Conservation (phyloP, 2,797 vertebrate species). For the Hippoglossus hippoglossus region DNA sequence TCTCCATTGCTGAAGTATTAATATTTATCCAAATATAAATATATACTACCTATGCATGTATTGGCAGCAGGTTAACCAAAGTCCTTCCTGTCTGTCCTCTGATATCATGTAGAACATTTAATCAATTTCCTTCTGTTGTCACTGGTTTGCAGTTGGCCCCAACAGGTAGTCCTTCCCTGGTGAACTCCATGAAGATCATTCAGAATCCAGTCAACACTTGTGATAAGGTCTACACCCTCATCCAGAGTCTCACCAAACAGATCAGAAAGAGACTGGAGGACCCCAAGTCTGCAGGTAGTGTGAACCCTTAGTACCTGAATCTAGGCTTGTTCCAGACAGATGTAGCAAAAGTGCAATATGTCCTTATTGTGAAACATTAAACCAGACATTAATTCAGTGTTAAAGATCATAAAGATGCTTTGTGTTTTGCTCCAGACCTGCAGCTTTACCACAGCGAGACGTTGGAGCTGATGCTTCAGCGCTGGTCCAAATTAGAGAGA, state of each 20-base stretch:
- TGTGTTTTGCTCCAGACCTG: constrained; percentile 83
- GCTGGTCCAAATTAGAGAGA: constrained; percentile 95
- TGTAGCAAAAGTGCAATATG: background rate
- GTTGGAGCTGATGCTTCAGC: constrained; percentile 95
- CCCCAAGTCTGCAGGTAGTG: constrained; percentile 92
- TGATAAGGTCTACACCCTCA: constrained; percentile 90
- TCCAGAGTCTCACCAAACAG: constrained; percentile 95
- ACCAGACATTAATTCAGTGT: background rate
- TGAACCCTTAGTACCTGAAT: background rate
- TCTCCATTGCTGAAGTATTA: background rate
- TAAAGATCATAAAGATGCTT: background rate
- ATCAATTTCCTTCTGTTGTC: background rate
- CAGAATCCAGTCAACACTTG: constrained; percentile 93
- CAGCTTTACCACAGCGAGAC: constrained; percentile 97
- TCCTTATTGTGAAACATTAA: background rate
- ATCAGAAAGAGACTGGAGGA: constrained; percentile 92
- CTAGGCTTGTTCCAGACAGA: background rate
- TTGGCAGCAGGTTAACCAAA: background rate
- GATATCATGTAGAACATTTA: background rate
- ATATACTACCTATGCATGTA: background rate
- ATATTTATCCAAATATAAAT: constrained; percentile 12
- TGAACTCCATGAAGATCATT: constrained; percentile 94
- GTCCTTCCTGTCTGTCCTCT: background rate
- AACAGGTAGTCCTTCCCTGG: constrained; percentile 88
- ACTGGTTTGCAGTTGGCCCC: constrained; percentile 87